phyloP scores from a whole-genome alignment of 2,797 vertebrate species.

The Austrolebias charrua region DNA sequence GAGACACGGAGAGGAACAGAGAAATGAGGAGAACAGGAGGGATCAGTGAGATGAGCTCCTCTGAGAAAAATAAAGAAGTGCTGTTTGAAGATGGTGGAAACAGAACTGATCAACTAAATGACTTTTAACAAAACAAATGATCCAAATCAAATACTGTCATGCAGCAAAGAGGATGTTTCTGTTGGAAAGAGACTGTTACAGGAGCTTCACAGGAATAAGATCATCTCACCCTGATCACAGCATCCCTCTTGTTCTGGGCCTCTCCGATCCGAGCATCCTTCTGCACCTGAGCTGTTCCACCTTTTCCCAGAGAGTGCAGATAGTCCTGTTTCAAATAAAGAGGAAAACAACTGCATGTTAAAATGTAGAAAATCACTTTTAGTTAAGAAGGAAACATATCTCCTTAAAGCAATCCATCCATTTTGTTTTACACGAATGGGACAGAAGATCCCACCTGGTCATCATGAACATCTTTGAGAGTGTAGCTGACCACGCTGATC shows the following conservation, averaged over 20 bases:
- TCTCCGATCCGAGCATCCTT: conserved; percentile 92
- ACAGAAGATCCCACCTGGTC: conserved; percentile 81
- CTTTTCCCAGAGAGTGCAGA: conserved; percentile 89
- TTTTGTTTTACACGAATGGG: background rate
- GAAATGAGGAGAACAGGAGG: background rate
- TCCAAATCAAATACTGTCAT: background rate
- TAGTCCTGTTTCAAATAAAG: conserved; percentile 79
- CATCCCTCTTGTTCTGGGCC: conserved; percentile 88
- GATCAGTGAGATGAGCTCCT: background rate
- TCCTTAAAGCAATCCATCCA: too few species aligned
- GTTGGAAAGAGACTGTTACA: background rate
- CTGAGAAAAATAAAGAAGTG: background rate
- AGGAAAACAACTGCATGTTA: background rate
- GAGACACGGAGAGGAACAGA: background rate
- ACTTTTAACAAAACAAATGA: too few species aligned
- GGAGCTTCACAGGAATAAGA: rapidly evolving
- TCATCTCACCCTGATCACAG: conserved; percentile 86
- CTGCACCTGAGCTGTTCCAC: conserved; percentile 91
- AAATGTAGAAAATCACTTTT: rapidly evolving
- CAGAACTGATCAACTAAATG: too few species aligned
- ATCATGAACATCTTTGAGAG: conserved; percentile 92
- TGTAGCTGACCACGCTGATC: conserved; percentile 94
- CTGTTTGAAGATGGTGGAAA: too few species aligned
- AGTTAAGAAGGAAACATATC: too few species aligned
- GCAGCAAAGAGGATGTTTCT: background rate